Evolutionary conservation across 2,888 invertebrate species (phyloP), one percentile per base, ranked within the genome.

Genomic region (Ophion ellenae): DNA sequence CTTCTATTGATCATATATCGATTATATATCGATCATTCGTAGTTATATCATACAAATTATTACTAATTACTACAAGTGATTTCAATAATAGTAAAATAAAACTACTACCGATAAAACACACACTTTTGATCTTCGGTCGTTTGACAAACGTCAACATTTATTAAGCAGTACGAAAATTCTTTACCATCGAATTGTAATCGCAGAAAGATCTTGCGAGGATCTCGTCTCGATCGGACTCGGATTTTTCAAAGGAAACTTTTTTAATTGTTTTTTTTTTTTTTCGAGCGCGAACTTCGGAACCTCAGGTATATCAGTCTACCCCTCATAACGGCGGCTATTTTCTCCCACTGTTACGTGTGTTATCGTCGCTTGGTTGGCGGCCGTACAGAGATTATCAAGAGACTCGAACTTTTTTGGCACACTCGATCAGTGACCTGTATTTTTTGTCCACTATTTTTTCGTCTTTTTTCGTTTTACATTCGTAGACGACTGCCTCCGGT

Each of bases 401-500:
- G 14, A 53, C 53, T 2, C 53, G 3, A 53, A 17, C 3, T 14
- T 17, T 53, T 53, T 53, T 17, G 53, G 17, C 53, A 53, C 53
- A 53, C 53, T 53, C 53, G 53, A 53, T 53, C 53, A 53, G 53
- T 53, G 53, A 53, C 53, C 53, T 53, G 53, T 53, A 53, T 53
- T 53, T 53, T 17, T 17, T 17, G 17, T 53, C 11, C 17, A 53
- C 11, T 53, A 10, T 14, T 47, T 53, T 14, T 17, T 5, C 14
- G 14, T 53, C 2, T 53, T 53, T 53, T 53, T 53, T 14, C 17
- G 3, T 11, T 11, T 53, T 17, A 53, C 53, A 17, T 53, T 53
- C 14, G 53, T 53, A 53, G 53, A 53, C 17, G 40, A 40, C 14
- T 14, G 53, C 14, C 53, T 53, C 17, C 17, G 53, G 17, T 53